These are phyloP conservation scores for Vidua chalybeata DNA, from an alignment of 2,113 vertebrate species.

Conservation along the genomic window DNA sequence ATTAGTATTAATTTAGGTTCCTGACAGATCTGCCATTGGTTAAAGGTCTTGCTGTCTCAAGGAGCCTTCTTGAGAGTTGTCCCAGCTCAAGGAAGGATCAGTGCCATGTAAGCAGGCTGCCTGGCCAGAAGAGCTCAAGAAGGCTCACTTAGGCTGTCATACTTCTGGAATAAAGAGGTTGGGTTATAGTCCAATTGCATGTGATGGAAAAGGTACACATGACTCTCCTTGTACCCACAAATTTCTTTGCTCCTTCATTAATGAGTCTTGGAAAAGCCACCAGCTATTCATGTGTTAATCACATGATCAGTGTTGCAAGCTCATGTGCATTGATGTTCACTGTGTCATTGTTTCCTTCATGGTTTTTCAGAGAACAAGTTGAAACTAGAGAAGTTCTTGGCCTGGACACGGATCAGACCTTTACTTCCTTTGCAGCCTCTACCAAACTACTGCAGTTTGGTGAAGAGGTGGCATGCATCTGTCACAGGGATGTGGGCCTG, in stretches of 20 bases:
- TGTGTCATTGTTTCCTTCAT: not conserved
- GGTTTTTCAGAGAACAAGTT: not conserved
- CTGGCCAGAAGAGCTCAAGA: not conserved
- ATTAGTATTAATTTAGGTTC: not conserved
- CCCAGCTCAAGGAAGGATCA: not conserved
- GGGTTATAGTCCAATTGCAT: not conserved
- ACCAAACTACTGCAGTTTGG: rapidly evolving
- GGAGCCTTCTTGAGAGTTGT: not conserved
- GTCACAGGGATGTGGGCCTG: not conserved
- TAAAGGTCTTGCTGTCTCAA: not conserved
- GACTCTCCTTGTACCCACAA: not conserved
- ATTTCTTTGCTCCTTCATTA: not conserved
- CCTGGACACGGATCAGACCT: not conserved
- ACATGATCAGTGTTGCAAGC: not conserved
- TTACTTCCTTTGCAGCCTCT: not conserved
- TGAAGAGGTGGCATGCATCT: not conserved
- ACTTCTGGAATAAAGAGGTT: not conserved
- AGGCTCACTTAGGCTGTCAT: not conserved
- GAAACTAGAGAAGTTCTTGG: not conserved
- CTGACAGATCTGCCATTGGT: not conserved
- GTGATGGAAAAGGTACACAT: not conserved
- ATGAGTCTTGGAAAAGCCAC: not conserved
- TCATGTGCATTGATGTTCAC: not conserved
- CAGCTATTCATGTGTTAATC: not conserved
- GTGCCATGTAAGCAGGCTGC: rapidly evolving